Percentiles rank a stretch among this genome's conserved stretches.
Evolutionary conservation across 92 coral and sea anemone genomes (phyloP).

Genomic region (Porites evermanni): DNA sequence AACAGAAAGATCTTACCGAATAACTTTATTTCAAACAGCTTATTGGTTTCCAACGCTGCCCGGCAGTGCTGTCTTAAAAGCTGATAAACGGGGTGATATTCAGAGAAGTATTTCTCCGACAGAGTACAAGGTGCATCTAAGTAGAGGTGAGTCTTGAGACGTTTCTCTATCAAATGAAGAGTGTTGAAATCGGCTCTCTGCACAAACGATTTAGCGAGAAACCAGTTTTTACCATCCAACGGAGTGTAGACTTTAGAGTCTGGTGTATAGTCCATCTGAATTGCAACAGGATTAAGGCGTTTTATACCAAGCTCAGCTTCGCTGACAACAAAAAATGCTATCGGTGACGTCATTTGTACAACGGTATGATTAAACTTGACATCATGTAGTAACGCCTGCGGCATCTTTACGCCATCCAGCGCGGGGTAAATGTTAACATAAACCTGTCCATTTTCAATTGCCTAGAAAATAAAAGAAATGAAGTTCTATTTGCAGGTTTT

Average conservation of each 20-base stretch:
- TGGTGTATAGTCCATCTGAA: conserved; percentile 84
- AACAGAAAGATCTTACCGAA: conserved; percentile 67
- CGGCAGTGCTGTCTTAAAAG: conserved; percentile 90
- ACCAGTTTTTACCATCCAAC: conserved; percentile 90
- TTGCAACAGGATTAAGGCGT: conserved; percentile 88
- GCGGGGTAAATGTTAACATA: conserved; percentile 88
- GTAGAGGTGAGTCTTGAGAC: conserved; percentile 86
- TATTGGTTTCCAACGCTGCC: conserved; percentile 93
- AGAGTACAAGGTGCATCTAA: conserved; percentile 91
- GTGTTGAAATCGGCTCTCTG: conserved; percentile 95
- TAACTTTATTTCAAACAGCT: conserved; percentile 86
- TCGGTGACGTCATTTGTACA: conserved; percentile 89
- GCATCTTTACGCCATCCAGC: conserved; percentile 77
- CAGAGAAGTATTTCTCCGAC: conserved; percentile 91
- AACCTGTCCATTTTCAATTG: conserved; percentile 82
- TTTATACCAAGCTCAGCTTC: conserved; percentile 78
- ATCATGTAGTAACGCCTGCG: conserved; percentile 67
- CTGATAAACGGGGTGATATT: conserved; percentile 92
- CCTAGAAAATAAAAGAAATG: conserved; percentile 49
- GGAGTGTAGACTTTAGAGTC: conserved; percentile 86
- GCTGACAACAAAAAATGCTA: conserved; percentile 81
- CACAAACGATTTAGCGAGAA: conserved; percentile 92
- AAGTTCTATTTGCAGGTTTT: too few relatives aligned
- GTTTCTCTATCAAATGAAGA: conserved; percentile 84
- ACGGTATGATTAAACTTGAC: conserved; percentile 84